Base-by-base conservation (phyloP, 2,113 vertebrate species). In the Ploceus nigricollis region DNA sequence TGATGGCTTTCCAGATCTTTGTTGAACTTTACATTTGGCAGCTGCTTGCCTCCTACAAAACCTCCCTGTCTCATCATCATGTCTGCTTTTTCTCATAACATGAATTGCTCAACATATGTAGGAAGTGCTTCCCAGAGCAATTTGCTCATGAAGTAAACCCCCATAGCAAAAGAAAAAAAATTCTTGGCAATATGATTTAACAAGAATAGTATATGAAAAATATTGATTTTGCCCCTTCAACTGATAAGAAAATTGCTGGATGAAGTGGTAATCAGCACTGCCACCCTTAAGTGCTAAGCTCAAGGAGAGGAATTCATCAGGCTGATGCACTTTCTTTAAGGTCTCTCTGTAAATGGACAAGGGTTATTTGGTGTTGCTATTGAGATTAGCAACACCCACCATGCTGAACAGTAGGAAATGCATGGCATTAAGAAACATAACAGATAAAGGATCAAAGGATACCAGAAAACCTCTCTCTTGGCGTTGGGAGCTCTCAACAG, bases 191-290 rank as follows among this genome's bases (percentile, higher is more conserved):
- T 64, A 82, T 15, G 31, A 95, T 44, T 82, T 89, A 82, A 53
- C 23, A 87, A 65, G 44, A 57, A 45, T 25, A 44, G 25, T 68
- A 30, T 42, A 79, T 35, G 69, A 87, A 95, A 89, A 94, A 76
- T 79, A 84, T 64, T 87, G 73, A 82, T 95, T 95, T 89, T 95
- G 6, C 24, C 9, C 83, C 61, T 95, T 91, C 57, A 87, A 7
- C 69, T 78, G 61, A 79, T 89, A 87, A 42, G 57, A 94, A 94
- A 89, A 85, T 65, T 94, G 19, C 70, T 93, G 63, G 23, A 56
- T 87, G 45, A 82, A 95, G 37, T 65, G 25, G 39, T 61, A 89
- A 87, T 90, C 81, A 72, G n/a, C 37, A 63, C 37, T 87, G 31
- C 23, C 53, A 91, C 25, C 21, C 48, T 71, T n/a, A 93, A 68